These are phyloP conservation scores for Lanistes nyassanus DNA, from an alignment of 1,140 invertebrate genomes.

Conservation along the genomic window DNA sequence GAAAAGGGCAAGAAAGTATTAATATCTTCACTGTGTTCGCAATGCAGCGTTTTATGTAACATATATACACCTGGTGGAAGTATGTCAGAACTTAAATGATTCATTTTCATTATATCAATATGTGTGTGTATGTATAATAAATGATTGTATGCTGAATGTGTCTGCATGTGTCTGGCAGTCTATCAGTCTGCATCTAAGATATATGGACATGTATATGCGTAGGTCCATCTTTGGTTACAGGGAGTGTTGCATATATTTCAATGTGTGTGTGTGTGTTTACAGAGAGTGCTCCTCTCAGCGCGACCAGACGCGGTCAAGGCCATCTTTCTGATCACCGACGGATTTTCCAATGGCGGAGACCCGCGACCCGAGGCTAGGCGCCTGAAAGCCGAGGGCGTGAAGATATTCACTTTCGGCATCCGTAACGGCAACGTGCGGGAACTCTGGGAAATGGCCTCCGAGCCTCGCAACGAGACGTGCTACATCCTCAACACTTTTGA, in stretches of 20 bases:
- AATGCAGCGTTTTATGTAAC: too few species aligned
- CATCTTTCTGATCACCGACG: slow-evolving; percentile 78
- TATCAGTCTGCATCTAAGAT: background rate
- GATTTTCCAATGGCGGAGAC: slow-evolving; percentile 79
- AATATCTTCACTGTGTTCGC: too few species aligned
- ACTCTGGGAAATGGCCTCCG: slow-evolving; percentile 75
- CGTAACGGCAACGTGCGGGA: slow-evolving; percentile 76
- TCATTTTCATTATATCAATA: background rate
- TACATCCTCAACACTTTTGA: slow-evolving; percentile 79
- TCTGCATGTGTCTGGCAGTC: slow-evolving; percentile 6
- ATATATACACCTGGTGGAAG: too few species aligned
- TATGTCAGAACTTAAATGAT: too few species aligned
- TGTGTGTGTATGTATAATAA: slow-evolving; percentile 8
- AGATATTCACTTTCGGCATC: slow-evolving; percentile 79
- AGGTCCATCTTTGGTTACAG: background rate
- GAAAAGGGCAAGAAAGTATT: too few species aligned
- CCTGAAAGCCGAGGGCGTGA: slow-evolving; percentile 69
- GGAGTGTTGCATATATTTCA: too few species aligned
- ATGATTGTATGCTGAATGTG: background rate
- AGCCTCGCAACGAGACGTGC: slow-evolving; percentile 74
- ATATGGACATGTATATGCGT: background rate
- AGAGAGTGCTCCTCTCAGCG: slow-evolving; percentile 72
- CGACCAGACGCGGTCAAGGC: slow-evolving; percentile 72
- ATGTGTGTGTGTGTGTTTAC: slow-evolving; percentile 8
- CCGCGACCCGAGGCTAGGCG: slow-evolving; percentile 72